These are phyloP conservation scores for Galago senegalensis DNA, from an alignment of 2,797 vertebrate species.

Conservation along the genomic window DNA sequence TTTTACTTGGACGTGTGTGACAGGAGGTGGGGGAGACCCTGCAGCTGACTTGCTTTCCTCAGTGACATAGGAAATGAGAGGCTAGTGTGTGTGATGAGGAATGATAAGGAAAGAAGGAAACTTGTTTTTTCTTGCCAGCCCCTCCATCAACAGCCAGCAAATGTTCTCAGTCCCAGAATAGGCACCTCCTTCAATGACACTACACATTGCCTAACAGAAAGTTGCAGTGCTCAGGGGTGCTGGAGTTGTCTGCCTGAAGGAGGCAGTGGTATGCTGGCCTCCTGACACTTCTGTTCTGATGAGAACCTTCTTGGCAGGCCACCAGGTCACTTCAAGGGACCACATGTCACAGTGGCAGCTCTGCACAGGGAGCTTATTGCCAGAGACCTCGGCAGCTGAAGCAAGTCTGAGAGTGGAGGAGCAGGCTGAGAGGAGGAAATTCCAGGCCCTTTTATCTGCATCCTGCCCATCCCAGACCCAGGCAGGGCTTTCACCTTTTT, in stretches of 20 bases:
- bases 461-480: neutral
- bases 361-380: neutral
- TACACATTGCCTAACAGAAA: neutral
- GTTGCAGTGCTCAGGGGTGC: fast-evolving
- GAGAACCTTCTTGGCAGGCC: neutral
- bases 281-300: neutral
- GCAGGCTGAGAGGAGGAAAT: neutral
- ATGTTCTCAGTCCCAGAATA: neutral
- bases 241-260: neutral
- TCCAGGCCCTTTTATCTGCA: neutral
- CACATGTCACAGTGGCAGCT: neutral
- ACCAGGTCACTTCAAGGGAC: neutral
- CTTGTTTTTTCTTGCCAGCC: neutral
- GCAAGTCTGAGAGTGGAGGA: neutral
- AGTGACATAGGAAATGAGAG: neutral
- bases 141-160: neutral
- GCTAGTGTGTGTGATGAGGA: neutral
- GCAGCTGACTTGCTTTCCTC: neutral
- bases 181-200: neutral
- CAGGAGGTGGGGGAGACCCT: neutral
- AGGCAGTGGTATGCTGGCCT: neutral
- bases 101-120: neutral
- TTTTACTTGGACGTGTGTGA: neutral
- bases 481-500: neutral
- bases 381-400: neutral